A percentile compares a stretch with the other conserved stretches of the same genome.
These are phyloP conservation scores for Dolichotis patagonum DNA, from an alignment of 2,113 vertebrate genomes.

Conservation along the genomic window DNA sequence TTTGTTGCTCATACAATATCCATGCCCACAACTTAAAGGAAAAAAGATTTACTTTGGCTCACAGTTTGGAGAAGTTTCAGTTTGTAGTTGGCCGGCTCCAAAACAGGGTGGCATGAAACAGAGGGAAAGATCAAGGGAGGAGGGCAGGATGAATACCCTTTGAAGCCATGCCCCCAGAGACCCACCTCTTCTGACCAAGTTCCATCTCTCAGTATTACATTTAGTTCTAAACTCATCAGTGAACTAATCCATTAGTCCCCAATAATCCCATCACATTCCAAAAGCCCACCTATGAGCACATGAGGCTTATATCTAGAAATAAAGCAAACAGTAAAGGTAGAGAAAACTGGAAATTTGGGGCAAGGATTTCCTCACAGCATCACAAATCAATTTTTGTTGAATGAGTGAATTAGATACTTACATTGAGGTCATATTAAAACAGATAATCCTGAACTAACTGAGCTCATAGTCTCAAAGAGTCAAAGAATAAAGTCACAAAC, in stretches of 20 bases:
- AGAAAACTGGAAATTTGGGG: not conserved
- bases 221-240: not conserved
- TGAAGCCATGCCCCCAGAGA: not conserved
- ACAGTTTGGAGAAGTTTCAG: not conserved
- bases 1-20: not conserved
- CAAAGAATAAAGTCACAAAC: not conserved
- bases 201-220: not conserved
- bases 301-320: not conserved
- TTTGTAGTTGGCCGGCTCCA: not conserved
- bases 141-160: not conserved
- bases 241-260: not conserved
- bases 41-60: not conserved
- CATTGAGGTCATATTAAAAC: not conserved
- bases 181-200: not conserved
- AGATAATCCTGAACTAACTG: not conserved
- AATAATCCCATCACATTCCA: not conserved
- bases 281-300: not conserved
- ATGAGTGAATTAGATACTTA: constrained; percentile 28
- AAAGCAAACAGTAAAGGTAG: not conserved
- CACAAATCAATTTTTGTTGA: constrained; percentile 4
- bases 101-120: not conserved
- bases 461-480: not conserved
- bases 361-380: not conserved
- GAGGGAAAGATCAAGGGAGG: no score
- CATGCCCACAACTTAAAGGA: not conserved